Conservation (phyloP, 2,113 vertebrate species). For the Copsychus sechellarum region DNA sequence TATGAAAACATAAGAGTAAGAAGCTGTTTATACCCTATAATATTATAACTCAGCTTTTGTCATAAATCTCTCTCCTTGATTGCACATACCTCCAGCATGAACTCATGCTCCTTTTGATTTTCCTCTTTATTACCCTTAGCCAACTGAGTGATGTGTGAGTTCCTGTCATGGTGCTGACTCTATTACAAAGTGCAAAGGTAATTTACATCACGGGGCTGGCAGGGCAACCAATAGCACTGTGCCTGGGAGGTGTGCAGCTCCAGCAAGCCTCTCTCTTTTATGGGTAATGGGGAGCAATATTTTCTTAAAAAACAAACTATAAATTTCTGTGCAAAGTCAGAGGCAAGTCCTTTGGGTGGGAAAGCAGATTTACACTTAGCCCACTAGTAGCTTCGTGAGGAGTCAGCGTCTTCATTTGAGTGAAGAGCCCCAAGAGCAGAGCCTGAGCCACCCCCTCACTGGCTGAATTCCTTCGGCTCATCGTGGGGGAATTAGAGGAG, state of each 20-base stretch:
- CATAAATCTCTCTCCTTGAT: slow-evolving; percentile 75
- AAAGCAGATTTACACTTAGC: slow-evolving; percentile 14
- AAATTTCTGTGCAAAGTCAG: slow-evolving; percentile 30
- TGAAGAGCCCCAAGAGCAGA: background rate
- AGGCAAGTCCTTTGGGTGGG: background rate
- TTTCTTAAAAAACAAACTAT: slow-evolving; percentile 48
- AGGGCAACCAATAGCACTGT: slow-evolving; percentile 3
- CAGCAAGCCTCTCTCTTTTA: slow-evolving; percentile 51
- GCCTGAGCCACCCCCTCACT: background rate
- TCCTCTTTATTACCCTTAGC: slow-evolving; percentile 73
- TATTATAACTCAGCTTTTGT: slow-evolving; percentile 65
- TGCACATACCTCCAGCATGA: slow-evolving; percentile 60
- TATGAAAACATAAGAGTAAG: slow-evolving; percentile 60
- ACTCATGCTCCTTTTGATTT: slow-evolving; percentile 72
- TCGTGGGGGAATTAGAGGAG: background rate
- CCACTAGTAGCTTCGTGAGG: background rate
- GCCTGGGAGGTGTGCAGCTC: slow-evolving; percentile 20
- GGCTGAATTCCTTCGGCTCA: background rate
- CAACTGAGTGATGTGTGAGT: slow-evolving; percentile 77
- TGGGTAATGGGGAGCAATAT: slow-evolving; percentile 23
- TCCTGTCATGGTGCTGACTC: slow-evolving; percentile 76
- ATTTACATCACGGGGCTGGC: slow-evolving; percentile 60
- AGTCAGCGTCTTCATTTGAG: slow-evolving; percentile 32
- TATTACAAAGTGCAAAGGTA: slow-evolving; percentile 78
- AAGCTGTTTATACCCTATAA: slow-evolving; percentile 77